Base-by-base conservation (phyloP, 2,113 vertebrate species). In the Lates calcarifer region DNA sequence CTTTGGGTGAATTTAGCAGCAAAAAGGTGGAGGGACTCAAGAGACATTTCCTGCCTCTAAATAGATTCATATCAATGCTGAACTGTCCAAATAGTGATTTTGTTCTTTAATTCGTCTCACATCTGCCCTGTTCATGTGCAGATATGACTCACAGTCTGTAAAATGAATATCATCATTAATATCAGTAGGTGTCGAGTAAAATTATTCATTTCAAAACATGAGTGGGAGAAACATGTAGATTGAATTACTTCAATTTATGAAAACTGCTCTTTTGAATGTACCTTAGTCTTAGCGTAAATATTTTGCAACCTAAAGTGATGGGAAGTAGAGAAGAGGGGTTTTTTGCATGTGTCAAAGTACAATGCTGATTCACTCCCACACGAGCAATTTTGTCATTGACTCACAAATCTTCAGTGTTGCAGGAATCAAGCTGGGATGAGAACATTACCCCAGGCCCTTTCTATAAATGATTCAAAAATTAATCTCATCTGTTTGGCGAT, bases 311-410 rank as follows among this genome's bases (percentile, higher is more conserved):
- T 61, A 76, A 79, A 64, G 57, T 78, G 58, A 76, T 60, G 55
- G 10, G 24, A 74, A 56, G 18, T 56, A 35, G 51, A 78, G 24
- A 24, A 51, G n/a, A 62, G 53, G 33, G 68, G 22, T 31, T 57
- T 31, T 57, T 37, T 74, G 45, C 43, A 22, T 18, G 35, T 80
- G 55, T 85, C 47, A 78, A 72, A 85, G 73, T 41, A 75, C 63
- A 75, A 81, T 55, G 61, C 64, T 87, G 77, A 85, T 63, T 85
- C 82, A 63, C 69, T 77, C 71, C 82, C 76, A 83, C 85, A 39
- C 11, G 0, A 39, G 62, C 68, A 77, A 80, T 85, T 77, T 85
- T 60, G 53, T 83, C 79, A 77, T 74, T 77, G 58, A 74, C 83
- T 83, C 69, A 37, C 72, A 77, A 35, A 53, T 74, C 73, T 64